Conservation (phyloP, 2,797 vertebrate genomes). For the Chelon auratus region DNA sequence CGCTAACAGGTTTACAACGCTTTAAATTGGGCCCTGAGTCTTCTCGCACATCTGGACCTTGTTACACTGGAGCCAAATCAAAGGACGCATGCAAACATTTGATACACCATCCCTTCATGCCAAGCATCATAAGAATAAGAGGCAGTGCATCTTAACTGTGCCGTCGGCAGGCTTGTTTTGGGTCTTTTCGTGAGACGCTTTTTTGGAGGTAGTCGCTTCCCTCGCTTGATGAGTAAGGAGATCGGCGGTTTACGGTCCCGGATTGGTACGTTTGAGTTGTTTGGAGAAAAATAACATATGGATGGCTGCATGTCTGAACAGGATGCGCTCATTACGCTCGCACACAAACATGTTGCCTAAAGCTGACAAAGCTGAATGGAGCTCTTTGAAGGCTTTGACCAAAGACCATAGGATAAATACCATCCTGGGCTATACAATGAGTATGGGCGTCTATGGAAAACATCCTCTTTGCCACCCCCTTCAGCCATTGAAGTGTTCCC, state of each 20-base stretch:
- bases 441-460: conserved; percentile 16
- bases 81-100: conserved; percentile 77
- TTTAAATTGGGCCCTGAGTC: conserved; percentile 66
- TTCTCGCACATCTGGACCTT: conserved; percentile 77
- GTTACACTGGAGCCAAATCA: conserved; percentile 76
- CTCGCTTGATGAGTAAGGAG: conserved; percentile 40
- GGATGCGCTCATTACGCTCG: conserved; percentile 28
- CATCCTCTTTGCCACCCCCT: conserved; percentile 23
- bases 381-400: conserved; percentile 39
- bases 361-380: conserved; percentile 39
- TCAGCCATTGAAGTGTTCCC: neutral
- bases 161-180: conserved; percentile 40
- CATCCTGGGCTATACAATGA: conserved; percentile 26
- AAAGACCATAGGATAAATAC: conserved; percentile 30
- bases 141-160: conserved; percentile 46
- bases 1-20: conserved; percentile 78
- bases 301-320: conserved; percentile 51
- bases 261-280: conserved; percentile 25
- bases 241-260: conserved; percentile 37
- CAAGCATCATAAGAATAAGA: conserved; percentile 59
- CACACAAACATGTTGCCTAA: conserved; percentile 3
- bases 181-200: conserved; percentile 56
- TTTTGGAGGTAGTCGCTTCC: conserved; percentile 38
- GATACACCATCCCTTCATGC: conserved; percentile 70
- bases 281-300: conserved; percentile 42